A percentile compares a stretch with the other conserved stretches of the same genome.
Conservation (phyloP, 2,888 invertebrate species). For the Piscicola geometra region DNA sequence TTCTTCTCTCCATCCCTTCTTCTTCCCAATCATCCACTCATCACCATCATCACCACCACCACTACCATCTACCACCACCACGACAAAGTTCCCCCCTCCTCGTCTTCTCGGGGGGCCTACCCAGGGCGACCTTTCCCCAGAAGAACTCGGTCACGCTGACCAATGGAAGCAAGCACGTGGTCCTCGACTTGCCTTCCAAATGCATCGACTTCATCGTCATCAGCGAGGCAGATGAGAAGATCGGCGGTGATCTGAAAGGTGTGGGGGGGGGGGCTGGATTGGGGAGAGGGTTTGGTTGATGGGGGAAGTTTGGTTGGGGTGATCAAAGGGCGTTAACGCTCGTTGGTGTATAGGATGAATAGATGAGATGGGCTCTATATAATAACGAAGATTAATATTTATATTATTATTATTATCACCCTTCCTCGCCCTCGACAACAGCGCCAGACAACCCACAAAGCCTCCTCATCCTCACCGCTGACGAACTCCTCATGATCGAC, state of each 20-base stretch:
- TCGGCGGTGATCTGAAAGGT: neutral
- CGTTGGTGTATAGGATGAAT: too few relatives aligned
- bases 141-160: slow-evolving; percentile 81
- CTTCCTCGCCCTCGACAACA: too few relatives aligned
- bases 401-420: too few relatives aligned
- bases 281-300: too few relatives aligned
- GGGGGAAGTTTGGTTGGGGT: too few relatives aligned
- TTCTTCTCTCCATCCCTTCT: too few relatives aligned
- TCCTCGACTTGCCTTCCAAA: slow-evolving; percentile 88
- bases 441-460: slow-evolving; percentile 57
- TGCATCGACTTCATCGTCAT: slow-evolving; percentile 66
- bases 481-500: slow-evolving; percentile 91
- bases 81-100: slow-evolving; percentile 57
- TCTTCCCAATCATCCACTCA: too few relatives aligned
- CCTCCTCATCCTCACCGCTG: slow-evolving; percentile 81
- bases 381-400: too few relatives aligned
- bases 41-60: neutral
- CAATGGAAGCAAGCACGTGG: slow-evolving; percentile 42
- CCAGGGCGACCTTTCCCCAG: slow-evolving; percentile 85
- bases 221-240: slow-evolving; percentile 37
- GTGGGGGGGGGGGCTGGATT: neutral
- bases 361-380: too few relatives aligned
- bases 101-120: slow-evolving; percentile 86
- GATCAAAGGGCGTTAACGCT: too few relatives aligned
- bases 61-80: neutral